These are phyloP conservation scores for Aelia acuminata DNA, from an alignment of 2,888 invertebrate species.

Conservation along the genomic window DNA sequence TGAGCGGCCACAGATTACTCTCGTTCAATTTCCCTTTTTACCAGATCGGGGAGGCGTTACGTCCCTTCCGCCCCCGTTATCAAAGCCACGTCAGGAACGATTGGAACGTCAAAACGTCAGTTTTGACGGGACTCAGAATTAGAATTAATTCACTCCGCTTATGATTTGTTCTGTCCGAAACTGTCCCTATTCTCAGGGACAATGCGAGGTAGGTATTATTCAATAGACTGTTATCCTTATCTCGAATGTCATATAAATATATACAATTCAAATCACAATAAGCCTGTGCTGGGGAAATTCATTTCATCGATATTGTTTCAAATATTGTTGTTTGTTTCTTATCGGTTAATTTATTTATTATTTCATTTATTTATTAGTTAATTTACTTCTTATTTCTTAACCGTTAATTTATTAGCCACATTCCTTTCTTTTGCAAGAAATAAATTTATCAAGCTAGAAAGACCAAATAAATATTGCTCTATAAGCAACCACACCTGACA, in stretches of 20 bases:
- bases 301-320: no score
- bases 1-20: constrained; percentile 56
- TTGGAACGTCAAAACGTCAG: constrained; percentile 5
- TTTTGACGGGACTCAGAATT: constrained; percentile 43
- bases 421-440: no score
- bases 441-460: no score
- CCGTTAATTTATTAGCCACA: no score
- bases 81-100: constrained; percentile 22
- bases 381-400: no score
- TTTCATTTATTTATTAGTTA: no score
- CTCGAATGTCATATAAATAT: not conserved
- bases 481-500: no score
- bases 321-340: no score
- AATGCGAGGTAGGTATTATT: not conserved
- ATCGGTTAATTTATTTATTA: no score
- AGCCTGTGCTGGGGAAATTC: not conserved
- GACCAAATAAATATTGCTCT: no score
- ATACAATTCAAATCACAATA: not conserved
- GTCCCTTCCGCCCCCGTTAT: constrained; percentile 28
- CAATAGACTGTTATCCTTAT: not conserved
- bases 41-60: constrained; percentile 44
- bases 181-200: not conserved
- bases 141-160: constrained; percentile 51
- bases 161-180: not conserved
- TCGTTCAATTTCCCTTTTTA: constrained; percentile 59